Evolutionary conservation across 1,140 invertebrate species (phyloP).

Genomic region (Papilio polyxenes): DNA sequence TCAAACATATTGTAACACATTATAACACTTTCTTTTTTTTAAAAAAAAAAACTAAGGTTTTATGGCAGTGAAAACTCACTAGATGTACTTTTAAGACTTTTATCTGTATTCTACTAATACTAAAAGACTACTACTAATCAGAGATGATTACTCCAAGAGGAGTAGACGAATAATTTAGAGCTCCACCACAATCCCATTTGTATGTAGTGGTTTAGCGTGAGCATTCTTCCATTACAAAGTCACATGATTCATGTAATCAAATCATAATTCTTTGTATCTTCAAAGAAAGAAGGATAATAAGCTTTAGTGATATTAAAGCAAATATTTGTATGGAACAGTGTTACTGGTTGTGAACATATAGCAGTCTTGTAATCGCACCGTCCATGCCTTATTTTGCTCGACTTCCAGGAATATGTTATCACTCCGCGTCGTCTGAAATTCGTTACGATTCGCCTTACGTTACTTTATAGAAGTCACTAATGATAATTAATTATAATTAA

Average conservation of each 20-base stretch:
- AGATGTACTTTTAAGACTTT: too few relatives aligned
- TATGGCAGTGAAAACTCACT: too few relatives aligned
- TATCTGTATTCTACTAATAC: too few relatives aligned
- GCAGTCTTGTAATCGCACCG: neutral
- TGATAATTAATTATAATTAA: neutral
- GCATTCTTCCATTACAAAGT: too few relatives aligned
- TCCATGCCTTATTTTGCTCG: neutral
- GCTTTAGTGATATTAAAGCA: neutral
- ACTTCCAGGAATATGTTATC: conserved; percentile 12
- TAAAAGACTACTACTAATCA: too few relatives aligned
- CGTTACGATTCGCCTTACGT: conserved; percentile 31
- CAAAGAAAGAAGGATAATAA: neutral
- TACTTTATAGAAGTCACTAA: neutral
- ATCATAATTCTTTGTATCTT: neutral
- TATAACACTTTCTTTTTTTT: too few relatives aligned
- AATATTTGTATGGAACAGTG: neutral
- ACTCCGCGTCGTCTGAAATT: conserved; percentile 17
- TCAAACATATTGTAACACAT: too few relatives aligned
- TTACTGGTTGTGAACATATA: neutral
- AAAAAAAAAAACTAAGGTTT: too few relatives aligned
- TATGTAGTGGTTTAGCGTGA: too few relatives aligned
- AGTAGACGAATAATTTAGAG: too few relatives aligned
- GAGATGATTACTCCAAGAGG: too few relatives aligned
- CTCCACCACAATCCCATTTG: too few relatives aligned
- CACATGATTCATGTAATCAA: neutral